Evolutionary conservation across 2,888 invertebrate genomes (phyloP), one percentile per base, ranked within the genome.

Genomic region (Oxytorus armatus): DNA sequence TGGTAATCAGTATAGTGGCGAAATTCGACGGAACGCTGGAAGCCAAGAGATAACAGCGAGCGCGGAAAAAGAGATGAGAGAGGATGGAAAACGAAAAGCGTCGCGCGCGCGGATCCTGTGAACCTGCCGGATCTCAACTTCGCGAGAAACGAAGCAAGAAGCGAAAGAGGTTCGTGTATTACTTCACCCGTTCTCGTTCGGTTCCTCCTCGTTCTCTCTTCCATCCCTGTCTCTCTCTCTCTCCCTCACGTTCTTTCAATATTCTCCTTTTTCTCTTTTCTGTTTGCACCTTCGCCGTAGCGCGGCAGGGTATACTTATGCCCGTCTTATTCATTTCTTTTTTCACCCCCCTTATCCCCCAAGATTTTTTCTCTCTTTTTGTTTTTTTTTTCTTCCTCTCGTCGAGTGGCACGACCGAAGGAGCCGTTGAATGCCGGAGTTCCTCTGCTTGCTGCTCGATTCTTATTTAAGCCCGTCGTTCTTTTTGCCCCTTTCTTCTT

Each of bases 221-320:
- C 69, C 47, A 55, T 70, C 69, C 29, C 18, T 11, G 36, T 33
- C 69, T 55, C 63, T 70, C 69, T 25, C 18, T 11, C 47, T 33
- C 51, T 18, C 49, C 16, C 36, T 14, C 70, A n/a, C 10, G 3
- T 36, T 57, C 63, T 63, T 47, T 63, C 63, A 25, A 51, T 51
- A 33, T 74, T 33, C 57, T 51, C n/a, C n/a, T 82, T 87, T 88
- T 86, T 86, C 88, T 88, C 89, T 86, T 85, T 84, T 88, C 85
- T 85, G 84, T 89, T 90, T 89, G 84, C 88, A 87, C 87, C 88
- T 88, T 87, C 21, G 57, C 47, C 44, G 11, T 36, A 49, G 44
- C 85, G 85, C 85, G n/a, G 84, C 85, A 85, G 88, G 88, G 83
- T 90, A 90, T 90, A 90, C 89, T 90, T 90, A 90, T 86, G 86